phyloP scores from a whole-genome alignment of 1,140 invertebrate genomes.

The Calosoma granatense region DNA sequence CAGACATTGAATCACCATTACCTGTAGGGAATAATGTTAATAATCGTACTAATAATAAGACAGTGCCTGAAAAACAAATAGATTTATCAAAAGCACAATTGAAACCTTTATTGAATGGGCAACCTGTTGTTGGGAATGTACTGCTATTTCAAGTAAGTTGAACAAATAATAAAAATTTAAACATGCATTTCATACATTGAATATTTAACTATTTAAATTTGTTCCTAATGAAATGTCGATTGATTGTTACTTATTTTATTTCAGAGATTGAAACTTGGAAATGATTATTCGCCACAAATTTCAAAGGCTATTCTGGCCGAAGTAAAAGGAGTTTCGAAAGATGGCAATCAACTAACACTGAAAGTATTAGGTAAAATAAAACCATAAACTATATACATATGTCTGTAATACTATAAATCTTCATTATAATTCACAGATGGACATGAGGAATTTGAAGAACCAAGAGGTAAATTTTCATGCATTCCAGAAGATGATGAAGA shows the following conservation, averaged over 20 bases:
- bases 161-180: background rate
- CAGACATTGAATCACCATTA: background rate
- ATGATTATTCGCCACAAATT: background rate
- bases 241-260: background rate
- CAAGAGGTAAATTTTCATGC: background rate
- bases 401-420: too few relatives aligned
- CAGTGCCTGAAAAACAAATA: background rate
- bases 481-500: background rate
- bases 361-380: background rate
- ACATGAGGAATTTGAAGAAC: background rate
- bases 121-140: background rate
- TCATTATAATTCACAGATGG: too few relatives aligned
- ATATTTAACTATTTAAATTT: background rate
- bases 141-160: background rate
- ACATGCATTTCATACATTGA: background rate
- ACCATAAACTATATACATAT: too few relatives aligned
- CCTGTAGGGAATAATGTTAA: too few relatives aligned
- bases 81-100: background rate
- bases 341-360: background rate
- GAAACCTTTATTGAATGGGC: background rate
- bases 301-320: background rate
- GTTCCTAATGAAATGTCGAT: too few relatives aligned
- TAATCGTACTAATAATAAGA: background rate
- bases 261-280: background rate
- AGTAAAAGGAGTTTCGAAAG: background rate